Evolutionary conservation across 2,888 invertebrate genomes (phyloP), one percentile per base, ranked within the genome.

Genomic region (Branchellion lobata): DNA sequence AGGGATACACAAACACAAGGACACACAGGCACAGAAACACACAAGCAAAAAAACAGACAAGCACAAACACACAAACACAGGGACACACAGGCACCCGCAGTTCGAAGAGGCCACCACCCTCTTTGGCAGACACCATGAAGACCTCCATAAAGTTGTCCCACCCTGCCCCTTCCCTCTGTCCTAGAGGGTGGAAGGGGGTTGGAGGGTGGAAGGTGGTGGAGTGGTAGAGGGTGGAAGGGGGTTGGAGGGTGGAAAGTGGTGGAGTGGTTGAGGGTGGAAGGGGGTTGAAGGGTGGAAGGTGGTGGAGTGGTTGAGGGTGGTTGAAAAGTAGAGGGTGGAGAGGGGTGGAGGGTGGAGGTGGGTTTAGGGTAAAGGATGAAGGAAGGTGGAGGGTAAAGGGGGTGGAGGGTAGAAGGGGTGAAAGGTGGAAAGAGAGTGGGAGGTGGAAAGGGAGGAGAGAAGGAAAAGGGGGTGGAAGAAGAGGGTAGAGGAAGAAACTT

Each of bases 81-180:
- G 8, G n/a, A 65, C n/a, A 34, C n/a, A 69, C n/a, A n/a, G n/a
- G n/a, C 80, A 86, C 93, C 89, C 91, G 91, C 36, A 95, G 88
- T 84, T 92, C 91, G 40, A 90, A 88, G 0, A 94, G 88, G 0
- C 94, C 94, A 87, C 91, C 91, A 31, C 92, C 92, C 79, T 91
- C 91, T 34, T 94, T 86, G 0, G 95, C 93, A 11, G 96, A 96
- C n/a, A 95, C 91, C 90, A 96, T 92, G 86, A 98, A 98, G 14
- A 97, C 92, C 85, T 93, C 92, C 34, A 91, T 90, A 87, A 99
- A 99, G 83, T 92, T 86, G n/a, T 91, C 90, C 92, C 93, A 93
- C 8, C 81, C 80, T 5, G 24, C 5, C 53, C 34, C 8, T n/a
- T 79, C 61, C 11, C 61, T 29, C 36, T 72, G 31, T 24, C 65